Conservation (phyloP, 2,888 invertebrate species). For the Melieria omissa region DNA sequence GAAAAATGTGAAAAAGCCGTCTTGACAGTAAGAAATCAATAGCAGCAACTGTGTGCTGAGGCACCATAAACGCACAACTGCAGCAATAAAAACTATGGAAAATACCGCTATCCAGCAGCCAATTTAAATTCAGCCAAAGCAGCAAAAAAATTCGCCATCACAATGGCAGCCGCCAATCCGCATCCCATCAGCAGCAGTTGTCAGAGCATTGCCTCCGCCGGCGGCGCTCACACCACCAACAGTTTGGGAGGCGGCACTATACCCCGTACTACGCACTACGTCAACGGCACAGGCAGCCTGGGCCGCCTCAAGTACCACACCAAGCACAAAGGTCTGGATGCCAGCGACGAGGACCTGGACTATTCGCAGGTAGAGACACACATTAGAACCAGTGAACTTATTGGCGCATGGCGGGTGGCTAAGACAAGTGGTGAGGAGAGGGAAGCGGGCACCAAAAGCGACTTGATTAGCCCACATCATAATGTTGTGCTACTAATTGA, state of each 20-base stretch:
- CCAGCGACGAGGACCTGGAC: conserved; percentile 70
- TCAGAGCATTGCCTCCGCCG: conserved; percentile 58
- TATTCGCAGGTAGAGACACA: conserved; percentile 69
- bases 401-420: no score
- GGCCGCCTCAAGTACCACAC: conserved; percentile 62
- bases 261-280: conserved; percentile 50
- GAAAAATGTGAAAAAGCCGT: no score
- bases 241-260: conserved; percentile 43
- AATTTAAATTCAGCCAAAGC: neutral
- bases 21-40: no score
- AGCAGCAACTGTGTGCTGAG: no score
- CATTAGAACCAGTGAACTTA: neutral
- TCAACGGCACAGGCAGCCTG: conserved; percentile 64
- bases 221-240: conserved; percentile 44
- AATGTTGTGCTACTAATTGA: no score
- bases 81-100: no score
- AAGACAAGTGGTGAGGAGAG: no score
- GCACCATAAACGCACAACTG: no score
- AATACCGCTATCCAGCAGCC: no score
- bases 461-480: no score
- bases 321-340: conserved; percentile 57
- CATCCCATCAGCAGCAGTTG: conserved; percentile 61
- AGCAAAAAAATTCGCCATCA: conserved; percentile 6
- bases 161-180: conserved; percentile 47
- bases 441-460: no score